phyloP scores from a whole-genome alignment of 2,888 invertebrate species.

The Pandemis corylana region DNA sequence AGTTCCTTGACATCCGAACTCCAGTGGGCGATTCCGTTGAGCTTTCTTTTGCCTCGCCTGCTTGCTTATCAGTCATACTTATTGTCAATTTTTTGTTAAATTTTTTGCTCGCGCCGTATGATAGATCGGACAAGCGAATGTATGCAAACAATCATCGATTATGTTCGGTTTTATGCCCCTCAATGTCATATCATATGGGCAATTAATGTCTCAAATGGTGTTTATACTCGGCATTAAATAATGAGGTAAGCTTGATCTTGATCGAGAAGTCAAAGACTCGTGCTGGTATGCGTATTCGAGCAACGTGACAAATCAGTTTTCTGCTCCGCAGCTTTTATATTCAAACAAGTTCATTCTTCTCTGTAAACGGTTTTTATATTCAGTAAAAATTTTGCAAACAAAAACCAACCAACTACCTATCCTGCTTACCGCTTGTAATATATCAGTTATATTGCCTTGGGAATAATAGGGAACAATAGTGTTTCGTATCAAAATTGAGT shows the following conservation, averaged over 20 bases:
- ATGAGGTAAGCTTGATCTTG: constrained; percentile 25
- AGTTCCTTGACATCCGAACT: constrained; percentile 66
- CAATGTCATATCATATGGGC: constrained; percentile 33
- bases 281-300: constrained; percentile 37
- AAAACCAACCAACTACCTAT: not conserved
- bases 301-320: constrained; percentile 42
- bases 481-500: constrained; percentile 4
- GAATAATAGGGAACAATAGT: not conserved
- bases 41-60: constrained; percentile 21
- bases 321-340: constrained; percentile 40
- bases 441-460: not conserved
- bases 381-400: constrained; percentile 4
- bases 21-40: constrained; percentile 54
- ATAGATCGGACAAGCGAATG: constrained; percentile 60
- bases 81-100: constrained; percentile 40
- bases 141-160: constrained; percentile 56
- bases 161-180: constrained; percentile 57
- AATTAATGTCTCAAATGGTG: constrained; percentile 54
- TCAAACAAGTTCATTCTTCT: constrained; percentile 42
- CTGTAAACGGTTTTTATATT: constrained; percentile 39
- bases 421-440: constrained; percentile 7
- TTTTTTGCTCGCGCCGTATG: constrained; percentile 56
- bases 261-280: constrained; percentile 32
- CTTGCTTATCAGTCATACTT: constrained; percentile 41
- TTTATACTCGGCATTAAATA: constrained; percentile 46